These are phyloP conservation scores for Plectrocnemia conspersa DNA, from an alignment of 1,140 invertebrate species.

Conservation along the genomic window DNA sequence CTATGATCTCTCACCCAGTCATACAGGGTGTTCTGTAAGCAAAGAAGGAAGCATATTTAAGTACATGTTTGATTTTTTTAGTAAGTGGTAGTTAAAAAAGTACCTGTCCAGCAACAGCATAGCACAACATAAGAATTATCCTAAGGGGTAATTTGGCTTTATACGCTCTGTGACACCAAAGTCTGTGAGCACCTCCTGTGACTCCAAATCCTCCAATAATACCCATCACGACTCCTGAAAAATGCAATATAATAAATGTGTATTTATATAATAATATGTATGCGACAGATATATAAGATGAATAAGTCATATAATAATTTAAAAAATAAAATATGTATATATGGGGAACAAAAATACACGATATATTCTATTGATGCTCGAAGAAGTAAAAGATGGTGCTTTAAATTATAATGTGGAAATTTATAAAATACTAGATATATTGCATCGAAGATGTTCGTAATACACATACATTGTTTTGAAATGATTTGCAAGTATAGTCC, in stretches of 20 bases:
- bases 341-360: too few species aligned
- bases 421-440: too few species aligned
- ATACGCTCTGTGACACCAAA: conserved; percentile 79
- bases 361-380: too few species aligned
- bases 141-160: conserved; percentile 73
- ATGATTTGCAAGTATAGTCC: too few species aligned
- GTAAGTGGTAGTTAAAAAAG: conserved; percentile 22
- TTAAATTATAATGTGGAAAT: too few species aligned
- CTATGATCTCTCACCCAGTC: conserved; percentile 78
- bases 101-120: conserved; percentile 71
- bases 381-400: too few species aligned
- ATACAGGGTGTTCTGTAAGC: conserved; percentile 56
- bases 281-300: not conserved
- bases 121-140: conserved; percentile 63
- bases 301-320: not conserved
- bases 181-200: conserved; percentile 78
- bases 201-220: conserved; percentile 61
- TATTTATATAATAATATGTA: not conserved
- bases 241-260: conserved; percentile 13
- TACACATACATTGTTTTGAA: too few species aligned
- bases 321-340: conserved; percentile 9
- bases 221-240: conserved; percentile 50
- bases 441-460: too few species aligned
- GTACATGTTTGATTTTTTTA: not conserved
- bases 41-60: not conserved